phyloP scores from a whole-genome alignment of 2,113 vertebrate genomes.

The Rhinolophus ferrumequinum region DNA sequence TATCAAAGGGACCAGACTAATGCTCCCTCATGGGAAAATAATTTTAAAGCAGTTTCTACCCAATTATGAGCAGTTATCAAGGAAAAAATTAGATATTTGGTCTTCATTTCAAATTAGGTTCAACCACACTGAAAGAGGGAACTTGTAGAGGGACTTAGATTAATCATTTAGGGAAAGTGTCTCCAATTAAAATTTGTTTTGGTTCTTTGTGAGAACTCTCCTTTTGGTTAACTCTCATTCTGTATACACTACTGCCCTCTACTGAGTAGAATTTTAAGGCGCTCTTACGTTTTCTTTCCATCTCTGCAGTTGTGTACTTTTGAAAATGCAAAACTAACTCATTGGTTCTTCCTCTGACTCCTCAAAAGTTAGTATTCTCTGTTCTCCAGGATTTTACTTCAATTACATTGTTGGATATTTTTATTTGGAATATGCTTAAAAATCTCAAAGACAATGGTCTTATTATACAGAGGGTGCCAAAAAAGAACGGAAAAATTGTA shows the following conservation, averaged over 20 bases:
- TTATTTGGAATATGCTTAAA: slow-evolving; percentile 21
- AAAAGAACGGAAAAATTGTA: no score
- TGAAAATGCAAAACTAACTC: neutral
- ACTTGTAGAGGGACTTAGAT: neutral
- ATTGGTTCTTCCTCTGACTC: neutral
- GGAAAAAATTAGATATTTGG: neutral
- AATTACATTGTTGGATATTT: neutral
- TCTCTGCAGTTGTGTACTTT: neutral
- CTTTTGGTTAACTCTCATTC: neutral
- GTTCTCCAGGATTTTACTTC: neutral
- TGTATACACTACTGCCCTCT: slow-evolving; percentile 73
- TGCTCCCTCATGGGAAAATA: neutral
- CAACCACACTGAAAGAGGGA: neutral
- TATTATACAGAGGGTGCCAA: neutral
- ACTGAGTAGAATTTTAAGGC: slow-evolving; percentile 30
- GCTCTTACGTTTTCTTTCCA: neutral
- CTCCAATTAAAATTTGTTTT: neutral
- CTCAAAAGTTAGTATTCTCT: neutral
- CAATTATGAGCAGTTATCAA: neutral
- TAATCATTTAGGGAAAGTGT: neutral
- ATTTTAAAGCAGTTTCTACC: neutral
- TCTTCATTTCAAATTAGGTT: slow-evolving; percentile 32
- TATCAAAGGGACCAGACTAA: neutral
- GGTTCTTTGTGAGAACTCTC: neutral
- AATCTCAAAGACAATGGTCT: neutral